Conservation (phyloP, 2,113 vertebrate species). For the Tangachromis dhanisi region DNA sequence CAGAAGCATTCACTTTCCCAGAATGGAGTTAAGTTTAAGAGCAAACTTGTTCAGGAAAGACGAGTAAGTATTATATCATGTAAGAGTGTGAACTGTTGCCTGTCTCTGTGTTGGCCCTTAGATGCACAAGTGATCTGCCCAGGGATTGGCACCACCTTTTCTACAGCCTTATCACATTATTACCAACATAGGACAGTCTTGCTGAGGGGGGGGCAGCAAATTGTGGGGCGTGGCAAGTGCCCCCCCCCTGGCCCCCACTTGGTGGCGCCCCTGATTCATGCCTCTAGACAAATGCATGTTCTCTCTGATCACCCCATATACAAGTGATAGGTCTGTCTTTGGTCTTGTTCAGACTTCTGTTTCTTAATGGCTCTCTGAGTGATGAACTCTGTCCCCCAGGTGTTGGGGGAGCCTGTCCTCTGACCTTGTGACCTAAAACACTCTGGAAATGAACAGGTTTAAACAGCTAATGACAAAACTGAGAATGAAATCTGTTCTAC, state of each 20-base stretch:
- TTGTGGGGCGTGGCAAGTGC: neutral
- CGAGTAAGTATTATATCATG: neutral
- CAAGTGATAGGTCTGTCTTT: neutral
- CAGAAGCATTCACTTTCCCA: neutral
- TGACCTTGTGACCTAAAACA: slow-evolving; percentile 55
- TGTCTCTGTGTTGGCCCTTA: neutral
- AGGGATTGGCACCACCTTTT: neutral
- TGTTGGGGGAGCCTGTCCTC: slow-evolving; percentile 39
- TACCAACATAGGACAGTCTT: neutral
- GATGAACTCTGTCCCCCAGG: slow-evolving; percentile 58
- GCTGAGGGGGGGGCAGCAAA: neutral
- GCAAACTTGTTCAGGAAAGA: neutral
- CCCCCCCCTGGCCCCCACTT: neutral
- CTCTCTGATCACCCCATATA: slow-evolving; percentile 11
- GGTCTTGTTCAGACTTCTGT: slow-evolving; percentile 13
- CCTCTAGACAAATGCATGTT: slow-evolving; percentile 7
- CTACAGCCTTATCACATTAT: neutral
- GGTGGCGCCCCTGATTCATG: neutral
- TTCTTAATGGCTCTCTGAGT: slow-evolving; percentile 42
- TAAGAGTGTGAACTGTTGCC: neutral
- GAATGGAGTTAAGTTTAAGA: neutral
- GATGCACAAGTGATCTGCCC: neutral
- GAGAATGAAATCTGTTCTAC: neutral
- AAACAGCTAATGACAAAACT: slow-evolving; percentile 27
- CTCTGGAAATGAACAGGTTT: slow-evolving; percentile 46